Evolutionary conservation across 1,140 invertebrate species (phyloP).

Genomic region (Anadara kagoshimensis): DNA sequence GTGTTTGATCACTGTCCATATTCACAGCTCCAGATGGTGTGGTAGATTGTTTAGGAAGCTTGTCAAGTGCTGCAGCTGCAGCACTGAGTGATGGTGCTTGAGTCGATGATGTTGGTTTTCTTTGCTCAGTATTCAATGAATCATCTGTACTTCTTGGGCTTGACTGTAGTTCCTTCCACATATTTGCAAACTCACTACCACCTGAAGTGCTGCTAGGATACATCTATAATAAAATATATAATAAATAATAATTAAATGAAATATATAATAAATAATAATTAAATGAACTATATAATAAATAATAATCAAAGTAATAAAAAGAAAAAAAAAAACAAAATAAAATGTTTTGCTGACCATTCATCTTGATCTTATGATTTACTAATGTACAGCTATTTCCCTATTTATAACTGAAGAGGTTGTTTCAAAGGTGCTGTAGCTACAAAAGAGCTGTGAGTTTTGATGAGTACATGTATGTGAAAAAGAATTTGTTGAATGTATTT

Average conservation of each 20-base stretch:
- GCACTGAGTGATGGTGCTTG: conserved; percentile 35
- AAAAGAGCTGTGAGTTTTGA: too few relatives aligned
- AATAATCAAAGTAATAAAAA: too few relatives aligned
- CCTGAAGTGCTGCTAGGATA: conserved; percentile 9
- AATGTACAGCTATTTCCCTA: too few relatives aligned
- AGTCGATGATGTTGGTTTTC: conserved; percentile 3
- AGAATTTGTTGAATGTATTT: too few relatives aligned
- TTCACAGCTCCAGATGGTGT: neutral
- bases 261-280: neutral
- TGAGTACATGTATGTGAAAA: too few relatives aligned
- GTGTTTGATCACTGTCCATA: conserved; percentile 3
- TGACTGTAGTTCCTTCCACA: conserved; percentile 60
- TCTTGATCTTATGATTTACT: too few relatives aligned
- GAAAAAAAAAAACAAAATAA: too few relatives aligned
- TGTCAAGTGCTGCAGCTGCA: conserved; percentile 45
- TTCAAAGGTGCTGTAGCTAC: too few relatives aligned
- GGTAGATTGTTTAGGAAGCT: conserved; percentile 29
- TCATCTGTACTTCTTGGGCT: neutral
- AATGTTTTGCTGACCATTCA: too few relatives aligned
- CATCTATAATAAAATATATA: conserved; percentile 16
- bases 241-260: neutral
- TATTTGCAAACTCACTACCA: conserved; percentile 57
- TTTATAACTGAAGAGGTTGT: too few relatives aligned
- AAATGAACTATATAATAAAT: too few relatives aligned
- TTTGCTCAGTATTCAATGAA: neutral